These are phyloP conservation scores for Altica lythri DNA, from an alignment of 2,888 invertebrate genomes.

Conservation along the genomic window DNA sequence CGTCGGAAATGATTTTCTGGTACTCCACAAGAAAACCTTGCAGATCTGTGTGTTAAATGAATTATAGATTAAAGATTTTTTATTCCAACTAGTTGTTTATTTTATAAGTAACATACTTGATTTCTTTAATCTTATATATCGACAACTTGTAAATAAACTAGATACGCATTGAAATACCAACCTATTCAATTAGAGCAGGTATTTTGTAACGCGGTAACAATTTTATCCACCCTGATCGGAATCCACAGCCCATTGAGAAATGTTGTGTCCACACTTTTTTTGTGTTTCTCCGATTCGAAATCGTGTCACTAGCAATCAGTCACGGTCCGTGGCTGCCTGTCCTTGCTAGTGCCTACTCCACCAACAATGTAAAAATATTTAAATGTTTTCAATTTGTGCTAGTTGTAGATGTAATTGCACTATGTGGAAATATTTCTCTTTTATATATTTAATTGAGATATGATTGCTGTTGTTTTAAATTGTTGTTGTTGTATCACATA, in stretches of 20 bases:
- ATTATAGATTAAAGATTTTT: no score
- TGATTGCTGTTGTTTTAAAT: constrained; percentile 21
- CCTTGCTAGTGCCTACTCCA: constrained; percentile 46
- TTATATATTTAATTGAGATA: constrained; percentile 29
- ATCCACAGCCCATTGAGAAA: constrained; percentile 20
- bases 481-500: no score
- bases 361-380: constrained; percentile 42
- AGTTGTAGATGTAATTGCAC: constrained; percentile 42
- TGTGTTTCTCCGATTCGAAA: constrained; percentile 40
- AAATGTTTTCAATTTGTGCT: constrained; percentile 44
- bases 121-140: no score
- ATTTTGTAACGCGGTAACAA: neutral
- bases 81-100: no score
- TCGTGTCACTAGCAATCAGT: constrained; percentile 54
- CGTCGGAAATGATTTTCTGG: no score
- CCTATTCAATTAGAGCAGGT: neutral
- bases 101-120: no score
- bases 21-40: no score
- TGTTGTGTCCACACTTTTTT: constrained; percentile 18
- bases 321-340: constrained; percentile 48
- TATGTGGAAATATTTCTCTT: constrained; percentile 38
- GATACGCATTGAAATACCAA: no score
- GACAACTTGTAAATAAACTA: no score
- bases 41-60: no score
- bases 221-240: constrained; percentile 18